Evolutionary conservation across 2,888 invertebrate species (phyloP), one percentile per base, ranked within the genome.

Genomic region (Epistrophe eligans): DNA sequence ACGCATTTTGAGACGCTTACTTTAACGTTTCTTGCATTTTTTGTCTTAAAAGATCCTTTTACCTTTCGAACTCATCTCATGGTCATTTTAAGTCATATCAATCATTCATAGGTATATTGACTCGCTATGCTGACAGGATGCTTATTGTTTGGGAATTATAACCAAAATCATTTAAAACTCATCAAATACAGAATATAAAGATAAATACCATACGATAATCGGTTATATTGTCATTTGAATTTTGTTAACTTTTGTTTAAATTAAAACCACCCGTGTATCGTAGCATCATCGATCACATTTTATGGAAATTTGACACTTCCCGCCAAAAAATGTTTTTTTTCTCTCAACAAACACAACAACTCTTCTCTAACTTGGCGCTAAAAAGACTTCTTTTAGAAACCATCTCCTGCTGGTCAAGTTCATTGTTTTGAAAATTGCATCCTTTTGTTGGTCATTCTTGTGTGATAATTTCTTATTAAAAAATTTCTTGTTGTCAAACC

Each of bases 381-480:
- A 67, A 84, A 76, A n/a, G 66, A 28, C 66, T 40, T 58, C 58
- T 50, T 48, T 35, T 15, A 11, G 5, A 7, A 10, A n/a, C n/a
- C n/a, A n/a, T 48, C 64, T 57, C 83, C 76, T 83, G 76, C 79
- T 60, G 79, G 17, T 35, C 81, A 17, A 5, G 48, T 57, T 60
- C 52, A 67, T 85, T 85, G 85, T 85, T 64, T 52, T 24, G 76
- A 52, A 87, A 87, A 87, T 87, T 87, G 48, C 79, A 52, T 76
- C 70, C 83, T 52, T 74, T 87, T 87, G 87, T 87, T 64, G 52
- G 74, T 60, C 17, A 72, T 62, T 74, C 74, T 74, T 79, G 50
- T 58, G 43, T 48, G 84, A 77, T 84, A 76, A 84, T 80, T 84
- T 84, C 84, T 67, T 84, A 77, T 81, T 84, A 84, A 84, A 80